phyloP scores from a whole-genome alignment of 1,140 invertebrate genomes.

The Propsilocerus akamusi region DNA sequence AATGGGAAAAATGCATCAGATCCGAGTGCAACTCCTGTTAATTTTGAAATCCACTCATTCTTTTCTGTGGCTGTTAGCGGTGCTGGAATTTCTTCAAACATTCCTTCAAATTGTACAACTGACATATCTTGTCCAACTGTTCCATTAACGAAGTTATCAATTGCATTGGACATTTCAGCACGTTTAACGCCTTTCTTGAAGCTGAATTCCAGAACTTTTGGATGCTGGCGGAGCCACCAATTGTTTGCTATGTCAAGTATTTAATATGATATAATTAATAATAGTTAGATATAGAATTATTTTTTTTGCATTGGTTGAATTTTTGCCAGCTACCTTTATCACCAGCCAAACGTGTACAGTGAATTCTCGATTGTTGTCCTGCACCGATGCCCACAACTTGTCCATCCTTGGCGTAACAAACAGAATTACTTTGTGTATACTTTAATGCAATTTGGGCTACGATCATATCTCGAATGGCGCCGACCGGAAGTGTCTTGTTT shows the following conservation, averaged over 20 bases:
- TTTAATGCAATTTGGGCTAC: slow-evolving; percentile 93
- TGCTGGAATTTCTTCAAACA: slow-evolving; percentile 54
- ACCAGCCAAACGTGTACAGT: slow-evolving; percentile 90
- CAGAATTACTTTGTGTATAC: slow-evolving; percentile 95
- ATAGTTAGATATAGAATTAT: too few relatives aligned
- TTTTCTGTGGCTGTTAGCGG: slow-evolving; percentile 50
- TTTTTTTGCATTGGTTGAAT: too few relatives aligned
- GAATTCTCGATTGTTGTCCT: slow-evolving; percentile 93
- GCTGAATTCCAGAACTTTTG: slow-evolving; percentile 63
- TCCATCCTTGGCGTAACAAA: slow-evolving; percentile 68
- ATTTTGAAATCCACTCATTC: slow-evolving; percentile 55
- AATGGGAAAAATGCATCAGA: slow-evolving; percentile 99
- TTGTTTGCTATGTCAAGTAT: too few relatives aligned
- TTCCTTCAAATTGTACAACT: slow-evolving; percentile 17
- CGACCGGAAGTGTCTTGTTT: slow-evolving; percentile 45
- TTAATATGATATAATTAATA: too few relatives aligned
- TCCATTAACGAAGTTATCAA: slow-evolving; percentile 88
- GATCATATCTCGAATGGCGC: slow-evolving; percentile 73
- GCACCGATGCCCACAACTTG: slow-evolving; percentile 95
- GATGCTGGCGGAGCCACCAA: slow-evolving; percentile 87
- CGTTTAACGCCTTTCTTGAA: slow-evolving; percentile 81
- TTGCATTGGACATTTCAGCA: slow-evolving; percentile 86
- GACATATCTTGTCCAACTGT: slow-evolving; percentile 55
- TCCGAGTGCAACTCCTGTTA: slow-evolving; percentile 78
- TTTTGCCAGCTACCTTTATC: slow-evolving; percentile 97